Conservation (phyloP, 92 coral and sea anemone genomes). For the Bergia sp. region DNA sequence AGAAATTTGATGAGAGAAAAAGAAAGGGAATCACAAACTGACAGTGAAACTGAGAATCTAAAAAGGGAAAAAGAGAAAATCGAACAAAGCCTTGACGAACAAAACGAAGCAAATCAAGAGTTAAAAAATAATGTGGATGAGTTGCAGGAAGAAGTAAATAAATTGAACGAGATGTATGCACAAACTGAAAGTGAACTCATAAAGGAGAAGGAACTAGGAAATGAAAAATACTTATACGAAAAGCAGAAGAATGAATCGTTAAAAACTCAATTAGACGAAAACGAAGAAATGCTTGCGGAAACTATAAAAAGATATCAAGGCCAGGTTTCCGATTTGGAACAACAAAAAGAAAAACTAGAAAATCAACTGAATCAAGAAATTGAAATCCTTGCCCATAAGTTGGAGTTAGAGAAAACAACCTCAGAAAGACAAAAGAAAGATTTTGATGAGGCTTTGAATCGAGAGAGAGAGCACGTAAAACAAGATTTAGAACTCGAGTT, state of each 20-base stretch:
- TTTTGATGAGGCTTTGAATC: conserved; percentile 54
- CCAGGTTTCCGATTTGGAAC: conserved; percentile 56
- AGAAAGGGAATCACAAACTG: conserved; percentile 51
- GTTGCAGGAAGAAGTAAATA: conserved; percentile 46
- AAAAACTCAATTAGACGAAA: conserved; percentile 68
- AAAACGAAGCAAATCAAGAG: conserved; percentile 51
- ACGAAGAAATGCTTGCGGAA: conserved; percentile 64
- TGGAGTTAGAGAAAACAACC: conserved; percentile 56
- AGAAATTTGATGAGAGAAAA: conserved; percentile 23
- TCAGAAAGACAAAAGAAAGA: conserved; percentile 64
- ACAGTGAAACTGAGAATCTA: conserved; percentile 53
- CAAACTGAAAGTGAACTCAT: conserved; percentile 9
- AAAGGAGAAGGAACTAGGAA: conserved; percentile 13
- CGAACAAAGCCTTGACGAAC: conserved; percentile 64
- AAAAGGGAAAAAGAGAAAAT: conserved; percentile 60
- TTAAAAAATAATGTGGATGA: conserved; percentile 61
- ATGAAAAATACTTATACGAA: conserved; percentile 30
- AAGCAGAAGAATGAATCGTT: conserved; percentile 61
- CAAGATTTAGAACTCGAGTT: conserved; percentile 61
- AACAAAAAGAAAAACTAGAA: conserved; percentile 58
- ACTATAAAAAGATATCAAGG: conserved; percentile 74
- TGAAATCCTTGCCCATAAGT: conserved; percentile 55
- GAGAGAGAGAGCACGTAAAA: conserved; percentile 58
- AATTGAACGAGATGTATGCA: conserved; percentile 16
- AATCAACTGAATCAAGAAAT: conserved; percentile 65